Percentiles rank a stretch among this genome's conserved stretches.
Conservation (phyloP, 2,797 vertebrate species). For the Chelonia mydas region DNA sequence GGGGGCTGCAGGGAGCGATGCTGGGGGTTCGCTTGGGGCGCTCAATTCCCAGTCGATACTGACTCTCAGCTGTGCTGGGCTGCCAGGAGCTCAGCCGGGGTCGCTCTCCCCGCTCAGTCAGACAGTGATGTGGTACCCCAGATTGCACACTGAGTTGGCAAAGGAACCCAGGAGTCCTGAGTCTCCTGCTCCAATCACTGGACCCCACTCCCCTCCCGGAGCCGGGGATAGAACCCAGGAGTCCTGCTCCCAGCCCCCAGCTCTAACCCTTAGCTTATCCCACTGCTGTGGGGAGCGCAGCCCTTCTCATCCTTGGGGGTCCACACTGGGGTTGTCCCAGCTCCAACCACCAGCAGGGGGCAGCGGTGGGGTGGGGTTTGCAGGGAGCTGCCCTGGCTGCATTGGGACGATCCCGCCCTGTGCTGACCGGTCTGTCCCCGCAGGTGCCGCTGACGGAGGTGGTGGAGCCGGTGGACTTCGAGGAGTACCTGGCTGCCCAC, state of each 20-base stretch:
- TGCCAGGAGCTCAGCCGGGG: no score
- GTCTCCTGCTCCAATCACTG: background rate
- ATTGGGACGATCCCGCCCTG: background rate
- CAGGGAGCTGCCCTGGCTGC: background rate
- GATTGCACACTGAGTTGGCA: no score
- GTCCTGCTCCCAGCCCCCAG: background rate
- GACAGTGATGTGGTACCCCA: no score
- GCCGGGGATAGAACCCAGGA: background rate
- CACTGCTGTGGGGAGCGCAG: background rate
- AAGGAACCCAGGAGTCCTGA: background rate
- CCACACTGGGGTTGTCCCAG: background rate
- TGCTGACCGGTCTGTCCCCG: background rate
- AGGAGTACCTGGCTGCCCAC: slow-evolving; percentile 90
- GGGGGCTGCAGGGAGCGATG: background rate
- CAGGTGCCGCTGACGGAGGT: slow-evolving; percentile 92
- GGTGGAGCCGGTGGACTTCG: slow-evolving; percentile 91
- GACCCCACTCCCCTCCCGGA: background rate
- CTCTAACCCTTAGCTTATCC: background rate
- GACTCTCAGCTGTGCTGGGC: background rate
- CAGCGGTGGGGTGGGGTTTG: background rate
- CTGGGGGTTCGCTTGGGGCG: background rate
- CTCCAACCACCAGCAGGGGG: background rate
- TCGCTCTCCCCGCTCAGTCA: no score
- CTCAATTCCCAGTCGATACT: background rate
- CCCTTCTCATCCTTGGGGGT: background rate